phyloP scores from a whole-genome alignment of 2,888 invertebrate genomes.

The Plagiodera versicolora region DNA sequence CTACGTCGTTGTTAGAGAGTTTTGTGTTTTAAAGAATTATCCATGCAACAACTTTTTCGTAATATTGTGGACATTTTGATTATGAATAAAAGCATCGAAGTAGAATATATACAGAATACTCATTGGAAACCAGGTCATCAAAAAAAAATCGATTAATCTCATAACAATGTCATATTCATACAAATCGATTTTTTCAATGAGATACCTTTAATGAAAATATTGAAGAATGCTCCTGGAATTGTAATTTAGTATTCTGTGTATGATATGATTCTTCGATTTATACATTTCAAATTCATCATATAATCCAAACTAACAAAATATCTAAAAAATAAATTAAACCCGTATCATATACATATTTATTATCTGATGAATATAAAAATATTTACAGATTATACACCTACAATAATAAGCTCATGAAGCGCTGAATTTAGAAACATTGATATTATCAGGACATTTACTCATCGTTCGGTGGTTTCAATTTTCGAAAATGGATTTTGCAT shows the following conservation, averaged over 20 bases:
- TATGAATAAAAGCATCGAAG: too few species aligned
- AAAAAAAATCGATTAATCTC: too few species aligned
- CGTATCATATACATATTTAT: conserved; percentile 8
- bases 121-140: too few species aligned
- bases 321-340: conserved; percentile 2
- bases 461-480: conserved; percentile 16
- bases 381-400: conserved; percentile 44
- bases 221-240: too few species aligned
- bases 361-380: conserved; percentile 12
- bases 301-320: not conserved
- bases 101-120: too few species aligned
- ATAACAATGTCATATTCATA: too few species aligned
- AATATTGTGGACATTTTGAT: not conserved
- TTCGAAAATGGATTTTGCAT: too few species aligned
- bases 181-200: too few species aligned
- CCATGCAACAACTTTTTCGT: conserved; percentile 40
- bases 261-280: too few species aligned
- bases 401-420: conserved; percentile 50
- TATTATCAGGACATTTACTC: conserved; percentile 42
- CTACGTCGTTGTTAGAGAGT: conserved; percentile 44
- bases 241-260: too few species aligned
- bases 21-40: conserved; percentile 23
- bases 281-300: not conserved
- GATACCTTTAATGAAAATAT: too few species aligned
- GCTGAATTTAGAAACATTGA: conserved; percentile 48